Conservation (phyloP, 2,888 invertebrate genomes). For the Linnaemya vulpina region DNA sequence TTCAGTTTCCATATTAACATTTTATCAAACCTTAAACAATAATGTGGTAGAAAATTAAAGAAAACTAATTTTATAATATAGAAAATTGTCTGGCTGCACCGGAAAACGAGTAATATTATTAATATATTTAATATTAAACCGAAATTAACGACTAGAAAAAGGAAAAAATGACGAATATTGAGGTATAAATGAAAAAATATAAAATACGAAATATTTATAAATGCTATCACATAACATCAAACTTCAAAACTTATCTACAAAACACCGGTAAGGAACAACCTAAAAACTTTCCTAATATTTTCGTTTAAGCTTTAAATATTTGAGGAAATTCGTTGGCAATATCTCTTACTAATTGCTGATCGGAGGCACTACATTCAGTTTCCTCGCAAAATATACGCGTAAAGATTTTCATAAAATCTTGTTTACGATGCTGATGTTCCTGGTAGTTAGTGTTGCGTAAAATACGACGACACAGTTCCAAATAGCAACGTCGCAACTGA, state of each 20-base stretch:
- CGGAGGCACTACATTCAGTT: conserved; percentile 88
- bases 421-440: conserved; percentile 90
- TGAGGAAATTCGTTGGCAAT: conserved; percentile 94
- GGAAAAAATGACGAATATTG: conserved; percentile 2
- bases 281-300: conserved; percentile 26
- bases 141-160: conserved; percentile 21
- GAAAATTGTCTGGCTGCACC: not conserved
- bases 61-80: not conserved
- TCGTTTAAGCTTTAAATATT: conserved; percentile 86
- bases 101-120: not conserved
- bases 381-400: conserved; percentile 94
- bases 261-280: not conserved
- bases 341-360: conserved; percentile 90
- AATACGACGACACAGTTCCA: conserved; percentile 90
- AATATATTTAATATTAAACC: not conserved
- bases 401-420: conserved; percentile 92
- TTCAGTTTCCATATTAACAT: conserved; percentile 10
- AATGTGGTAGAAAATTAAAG: not conserved
- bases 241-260: conserved; percentile 18
- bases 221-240: conserved; percentile 35
- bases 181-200: not conserved
- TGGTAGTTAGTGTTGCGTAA: conserved; percentile 92
- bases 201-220: not conserved
- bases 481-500: conserved; percentile 90
- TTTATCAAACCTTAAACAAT: not conserved